A percentile compares a stretch with the other conserved stretches of the same genome.
phyloP scores from a whole-genome alignment of 2,888 invertebrate genomes.

The Drosophila differens region DNA sequence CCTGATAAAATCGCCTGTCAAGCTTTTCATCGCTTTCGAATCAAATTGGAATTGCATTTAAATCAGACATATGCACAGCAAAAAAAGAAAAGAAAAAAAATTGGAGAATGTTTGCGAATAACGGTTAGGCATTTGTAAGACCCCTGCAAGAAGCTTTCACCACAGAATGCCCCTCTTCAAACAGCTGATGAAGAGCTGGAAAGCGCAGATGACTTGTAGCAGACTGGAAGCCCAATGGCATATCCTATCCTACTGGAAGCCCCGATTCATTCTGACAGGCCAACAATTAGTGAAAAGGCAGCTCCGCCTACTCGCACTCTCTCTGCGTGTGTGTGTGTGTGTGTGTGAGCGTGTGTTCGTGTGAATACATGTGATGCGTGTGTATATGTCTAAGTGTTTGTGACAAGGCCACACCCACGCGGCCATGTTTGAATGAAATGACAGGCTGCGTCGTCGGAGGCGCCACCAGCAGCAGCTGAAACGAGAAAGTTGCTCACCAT shows the following conservation, averaged over 20 bases:
- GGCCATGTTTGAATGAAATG: constrained; percentile 84
- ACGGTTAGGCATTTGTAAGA: neutral
- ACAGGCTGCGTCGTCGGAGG: constrained; percentile 46
- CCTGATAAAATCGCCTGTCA: constrained; percentile 1
- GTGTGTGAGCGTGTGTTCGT: constrained; percentile 18
- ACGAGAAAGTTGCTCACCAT: constrained; percentile 53
- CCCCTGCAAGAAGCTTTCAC: constrained; percentile 65
- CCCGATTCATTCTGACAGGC: constrained; percentile 64
- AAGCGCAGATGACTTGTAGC: constrained; percentile 43
- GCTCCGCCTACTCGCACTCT: constrained; percentile 70
- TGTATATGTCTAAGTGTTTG: constrained; percentile 16
- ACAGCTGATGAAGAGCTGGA: constrained; percentile 76
- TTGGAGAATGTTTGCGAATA: constrained; percentile 31
- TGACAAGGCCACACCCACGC: constrained; percentile 84
- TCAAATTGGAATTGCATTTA: constrained; percentile 11
- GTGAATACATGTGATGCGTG: constrained; percentile 15
- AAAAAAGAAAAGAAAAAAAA: neutral
- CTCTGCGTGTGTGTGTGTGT: constrained; percentile 13
- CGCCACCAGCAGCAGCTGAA: constrained; percentile 44
- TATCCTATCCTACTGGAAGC: constrained; percentile 47
- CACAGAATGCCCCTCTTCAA: constrained; percentile 50
- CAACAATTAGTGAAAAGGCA: constrained; percentile 43
- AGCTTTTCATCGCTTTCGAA: constrained; percentile 12
- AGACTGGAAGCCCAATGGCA: constrained; percentile 29
- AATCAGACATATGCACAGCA: constrained; percentile 14